Percentiles rank a stretch among this genome's conserved stretches.
phyloP scores from a whole-genome alignment of 2,113 vertebrate genomes.

The Trogon surrucura region DNA sequence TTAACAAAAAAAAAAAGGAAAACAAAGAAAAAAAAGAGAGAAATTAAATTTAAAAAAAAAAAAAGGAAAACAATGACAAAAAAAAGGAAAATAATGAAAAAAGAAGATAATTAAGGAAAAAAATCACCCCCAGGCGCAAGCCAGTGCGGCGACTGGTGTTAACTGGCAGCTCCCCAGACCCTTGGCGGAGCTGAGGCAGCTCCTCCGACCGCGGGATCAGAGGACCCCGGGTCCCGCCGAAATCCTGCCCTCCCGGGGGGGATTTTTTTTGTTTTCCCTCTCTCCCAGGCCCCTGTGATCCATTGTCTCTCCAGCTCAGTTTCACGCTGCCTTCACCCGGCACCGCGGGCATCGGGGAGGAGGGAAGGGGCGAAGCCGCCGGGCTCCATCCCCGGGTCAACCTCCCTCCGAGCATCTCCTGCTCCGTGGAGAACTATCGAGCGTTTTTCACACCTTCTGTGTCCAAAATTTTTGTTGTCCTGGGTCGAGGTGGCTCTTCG shows the following conservation, averaged over 20 bases:
- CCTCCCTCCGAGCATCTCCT: background rate
- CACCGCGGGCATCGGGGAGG: background rate
- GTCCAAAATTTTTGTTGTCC: too few relatives aligned
- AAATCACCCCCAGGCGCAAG: background rate
- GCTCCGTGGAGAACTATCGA: background rate
- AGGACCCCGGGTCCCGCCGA: background rate
- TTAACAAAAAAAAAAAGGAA: background rate
- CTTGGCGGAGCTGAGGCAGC: background rate
- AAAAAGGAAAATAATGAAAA: too few relatives aligned
- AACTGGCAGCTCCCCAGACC: background rate
- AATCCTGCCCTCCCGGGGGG: background rate
- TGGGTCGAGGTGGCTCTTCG: background rate
- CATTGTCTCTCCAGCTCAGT: background rate
- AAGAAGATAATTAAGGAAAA: background rate
- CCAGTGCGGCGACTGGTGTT: background rate
- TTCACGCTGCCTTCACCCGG: too few relatives aligned
- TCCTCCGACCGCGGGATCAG: background rate
- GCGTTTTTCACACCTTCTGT: background rate
- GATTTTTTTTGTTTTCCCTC: background rate
- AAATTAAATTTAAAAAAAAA: background rate
- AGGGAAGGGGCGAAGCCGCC: background rate
- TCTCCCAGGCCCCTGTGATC: background rate
- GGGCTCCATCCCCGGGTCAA: fast-evolving
- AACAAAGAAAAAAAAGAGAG: too few relatives aligned
- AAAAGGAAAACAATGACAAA: too few relatives aligned